Conservation (phyloP, 2,113 vertebrate species). For the Echinops telfairi region DNA sequence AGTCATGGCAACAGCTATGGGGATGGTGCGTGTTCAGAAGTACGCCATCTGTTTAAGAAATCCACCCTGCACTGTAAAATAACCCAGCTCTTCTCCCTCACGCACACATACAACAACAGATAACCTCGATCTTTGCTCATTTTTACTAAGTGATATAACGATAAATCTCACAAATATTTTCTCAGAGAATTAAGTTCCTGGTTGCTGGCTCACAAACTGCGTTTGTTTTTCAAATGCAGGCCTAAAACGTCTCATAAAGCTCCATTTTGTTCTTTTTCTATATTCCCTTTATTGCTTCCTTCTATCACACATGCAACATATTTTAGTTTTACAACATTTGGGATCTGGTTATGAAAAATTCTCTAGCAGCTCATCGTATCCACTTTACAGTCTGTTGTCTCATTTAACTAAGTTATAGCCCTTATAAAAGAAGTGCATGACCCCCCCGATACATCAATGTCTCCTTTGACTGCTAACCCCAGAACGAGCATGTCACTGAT, state of each 20-base stretch:
- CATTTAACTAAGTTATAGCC: conserved; percentile 56
- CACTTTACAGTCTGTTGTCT: conserved; percentile 31
- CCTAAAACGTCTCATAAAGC: not conserved
- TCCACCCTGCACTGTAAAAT: not conserved
- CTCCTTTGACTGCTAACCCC: not conserved
- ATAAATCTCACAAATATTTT: conserved; percentile 35
- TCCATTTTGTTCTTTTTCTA: conserved; percentile 40
- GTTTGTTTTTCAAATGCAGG: conserved; percentile 48
- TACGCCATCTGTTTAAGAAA: not conserved
- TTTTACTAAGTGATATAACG: not conserved
- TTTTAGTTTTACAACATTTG: conserved; percentile 46
- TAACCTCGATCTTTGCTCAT: not conserved
- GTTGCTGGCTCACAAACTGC: conserved; percentile 29
- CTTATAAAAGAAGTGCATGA: conserved; percentile 44
- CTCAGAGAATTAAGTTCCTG: conserved; percentile 14
- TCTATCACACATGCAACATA: not conserved
- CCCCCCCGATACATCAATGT: conserved; percentile 28
- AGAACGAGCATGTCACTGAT: not conserved
- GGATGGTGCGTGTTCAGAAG: not conserved
- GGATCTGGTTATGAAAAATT: conserved; percentile 59
- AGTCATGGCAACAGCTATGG: not conserved
- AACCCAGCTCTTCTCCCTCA: not conserved
- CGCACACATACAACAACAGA: not conserved
- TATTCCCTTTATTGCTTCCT: conserved; percentile 52
- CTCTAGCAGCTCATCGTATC: not conserved